phyloP scores from a whole-genome alignment of 2,113 vertebrate species.

The Zosterops borbonicus region DNA sequence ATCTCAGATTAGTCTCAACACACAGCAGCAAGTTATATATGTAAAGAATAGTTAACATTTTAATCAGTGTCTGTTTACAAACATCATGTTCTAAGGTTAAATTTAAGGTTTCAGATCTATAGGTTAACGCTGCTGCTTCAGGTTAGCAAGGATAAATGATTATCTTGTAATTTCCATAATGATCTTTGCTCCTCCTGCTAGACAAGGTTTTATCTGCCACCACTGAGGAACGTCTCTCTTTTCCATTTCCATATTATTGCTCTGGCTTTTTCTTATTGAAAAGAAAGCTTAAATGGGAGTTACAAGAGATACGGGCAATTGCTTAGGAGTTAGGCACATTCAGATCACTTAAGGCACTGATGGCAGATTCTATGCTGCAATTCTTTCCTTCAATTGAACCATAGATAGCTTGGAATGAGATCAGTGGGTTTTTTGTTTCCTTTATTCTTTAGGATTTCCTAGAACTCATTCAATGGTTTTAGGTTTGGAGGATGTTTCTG shows the following conservation, averaged over 20 bases:
- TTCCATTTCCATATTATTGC: neutral
- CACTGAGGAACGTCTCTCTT: neutral
- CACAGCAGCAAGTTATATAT: neutral
- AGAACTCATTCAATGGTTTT: neutral
- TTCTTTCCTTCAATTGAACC: neutral
- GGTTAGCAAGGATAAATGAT: neutral
- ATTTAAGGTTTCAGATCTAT: neutral
- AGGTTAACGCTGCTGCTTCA: neutral
- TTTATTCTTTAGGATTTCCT: neutral
- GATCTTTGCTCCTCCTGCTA: neutral
- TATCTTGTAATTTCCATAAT: neutral
- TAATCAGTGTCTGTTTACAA: neutral
- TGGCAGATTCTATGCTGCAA: neutral
- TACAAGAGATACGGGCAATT: neutral
- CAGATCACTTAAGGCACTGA: neutral
- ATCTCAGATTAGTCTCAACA: neutral
- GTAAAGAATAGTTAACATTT: neutral
- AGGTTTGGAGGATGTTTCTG: neutral
- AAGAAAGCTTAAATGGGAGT: neutral
- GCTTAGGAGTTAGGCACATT: neutral
- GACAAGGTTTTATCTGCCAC: neutral
- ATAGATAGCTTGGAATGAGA: neutral
- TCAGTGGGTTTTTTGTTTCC: neutral
- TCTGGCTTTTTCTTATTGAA: neutral
- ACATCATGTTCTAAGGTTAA: neutral